phyloP scores from a whole-genome alignment of 1,140 invertebrate species.

The Magallana gigas region DNA sequence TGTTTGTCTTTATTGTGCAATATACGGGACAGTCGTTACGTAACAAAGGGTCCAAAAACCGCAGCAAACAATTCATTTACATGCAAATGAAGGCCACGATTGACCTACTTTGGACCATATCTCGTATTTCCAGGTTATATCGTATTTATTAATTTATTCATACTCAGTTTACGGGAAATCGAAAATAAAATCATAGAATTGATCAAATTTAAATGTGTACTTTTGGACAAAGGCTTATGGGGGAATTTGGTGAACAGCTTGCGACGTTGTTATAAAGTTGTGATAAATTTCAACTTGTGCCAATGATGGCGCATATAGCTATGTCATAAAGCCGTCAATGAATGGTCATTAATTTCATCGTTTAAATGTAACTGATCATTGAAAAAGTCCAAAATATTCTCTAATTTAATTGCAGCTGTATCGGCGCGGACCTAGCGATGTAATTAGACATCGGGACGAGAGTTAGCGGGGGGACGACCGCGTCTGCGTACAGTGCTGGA shows the following conservation, averaged over 20 bases:
- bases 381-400: constrained; percentile 49
- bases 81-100: constrained; percentile 9
- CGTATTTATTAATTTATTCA: background rate
- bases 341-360: constrained; percentile 23
- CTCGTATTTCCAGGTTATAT: background rate
- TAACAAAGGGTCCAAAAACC: background rate
- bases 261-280: constrained; percentile 20
- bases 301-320: constrained; percentile 17
- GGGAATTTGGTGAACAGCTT: constrained; percentile 12
- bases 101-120: background rate
- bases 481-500: constrained; percentile 11
- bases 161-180: no score
- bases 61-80: background rate
- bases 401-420: constrained; percentile 46
- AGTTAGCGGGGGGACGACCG: constrained; percentile 32
- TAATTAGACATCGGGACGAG: constrained; percentile 40
- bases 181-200: no score
- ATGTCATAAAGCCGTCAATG: constrained; percentile 7
- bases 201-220: no score
- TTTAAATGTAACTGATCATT: constrained; percentile 35
- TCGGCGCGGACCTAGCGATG: constrained; percentile 6
- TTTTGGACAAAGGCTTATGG: background rate
- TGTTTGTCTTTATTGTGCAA: background rate
- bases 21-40: constrained; percentile 5
- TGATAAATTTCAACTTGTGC: constrained; percentile 32